Evolutionary conservation across 2,113 vertebrate genomes (phyloP).

Genomic region (Amphilophus citrinellus): DNA sequence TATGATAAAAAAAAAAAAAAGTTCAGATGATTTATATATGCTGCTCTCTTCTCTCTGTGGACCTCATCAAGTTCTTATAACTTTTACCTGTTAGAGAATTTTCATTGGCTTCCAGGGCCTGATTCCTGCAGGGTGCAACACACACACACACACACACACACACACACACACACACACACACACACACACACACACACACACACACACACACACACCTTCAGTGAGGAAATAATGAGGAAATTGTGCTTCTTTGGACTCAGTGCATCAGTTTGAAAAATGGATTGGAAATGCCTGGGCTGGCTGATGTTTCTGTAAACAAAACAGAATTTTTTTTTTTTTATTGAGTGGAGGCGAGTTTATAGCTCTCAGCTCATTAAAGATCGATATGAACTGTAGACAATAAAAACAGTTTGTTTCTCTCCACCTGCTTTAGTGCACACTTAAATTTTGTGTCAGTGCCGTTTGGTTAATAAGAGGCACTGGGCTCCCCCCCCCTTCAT

Average conservation of each 20-base stretch:
- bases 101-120: neutral
- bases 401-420: fast-evolving
- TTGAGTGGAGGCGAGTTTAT: neutral
- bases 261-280: neutral
- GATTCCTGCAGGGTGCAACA: neutral
- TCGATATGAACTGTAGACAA: neutral
- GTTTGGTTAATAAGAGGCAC: too few species aligned
- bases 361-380: neutral
- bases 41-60: neutral
- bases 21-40: neutral
- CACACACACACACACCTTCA: neutral
- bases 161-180: too few species aligned
- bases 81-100: neutral
- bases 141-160: too few species aligned
- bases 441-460: too few species aligned
- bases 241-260: neutral
- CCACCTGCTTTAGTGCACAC: neutral
- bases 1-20: neutral
- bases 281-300: neutral
- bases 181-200: neutral
- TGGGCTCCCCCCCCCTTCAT: too few species aligned
- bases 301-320: neutral
- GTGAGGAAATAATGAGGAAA: neutral
- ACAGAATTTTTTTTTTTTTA: neutral
- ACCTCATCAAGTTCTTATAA: neutral